Percentiles rank a stretch among this genome's conserved stretches.
phyloP scores from a whole-genome alignment of 2,113 vertebrate species.

The Salvelinus namaycush region DNA sequence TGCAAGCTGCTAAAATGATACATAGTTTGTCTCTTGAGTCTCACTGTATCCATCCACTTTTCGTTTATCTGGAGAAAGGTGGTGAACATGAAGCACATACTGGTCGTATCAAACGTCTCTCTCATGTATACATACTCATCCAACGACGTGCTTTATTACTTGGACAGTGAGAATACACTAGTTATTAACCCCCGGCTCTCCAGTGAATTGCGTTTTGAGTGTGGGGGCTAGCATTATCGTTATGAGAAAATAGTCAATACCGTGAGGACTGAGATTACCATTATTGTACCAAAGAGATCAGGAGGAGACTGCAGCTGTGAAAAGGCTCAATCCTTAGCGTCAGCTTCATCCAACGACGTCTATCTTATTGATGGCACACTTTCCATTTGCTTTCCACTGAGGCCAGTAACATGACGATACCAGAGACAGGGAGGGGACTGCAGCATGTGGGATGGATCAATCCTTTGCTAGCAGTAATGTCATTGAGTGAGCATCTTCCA shows the following conservation, averaged over 20 bases:
- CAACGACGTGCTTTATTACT: too few relatives aligned
- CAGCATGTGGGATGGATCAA: background rate
- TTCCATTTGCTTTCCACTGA: too few relatives aligned
- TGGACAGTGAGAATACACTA: background rate
- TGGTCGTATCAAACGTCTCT: too few relatives aligned
- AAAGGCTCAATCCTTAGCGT: background rate
- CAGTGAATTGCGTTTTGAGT: background rate
- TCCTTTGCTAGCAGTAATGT: background rate
- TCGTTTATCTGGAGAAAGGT: too few relatives aligned
- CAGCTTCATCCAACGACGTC: background rate
- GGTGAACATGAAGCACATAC: too few relatives aligned
- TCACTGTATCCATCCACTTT: too few relatives aligned
- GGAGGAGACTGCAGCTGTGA: background rate
- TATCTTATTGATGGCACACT: too few relatives aligned
- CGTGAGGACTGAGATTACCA: background rate
- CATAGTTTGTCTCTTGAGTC: background rate
- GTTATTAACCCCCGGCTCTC: background rate
- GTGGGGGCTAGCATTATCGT: background rate
- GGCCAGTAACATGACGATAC: background rate
- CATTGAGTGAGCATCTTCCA: background rate
- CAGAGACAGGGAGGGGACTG: background rate
- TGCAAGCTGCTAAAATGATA: background rate
- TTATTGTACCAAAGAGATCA: background rate
- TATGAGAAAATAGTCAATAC: too few relatives aligned
- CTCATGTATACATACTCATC: too few relatives aligned